phyloP scores from a whole-genome alignment of 1,140 invertebrate species.

The Drosophila sproati region DNA sequence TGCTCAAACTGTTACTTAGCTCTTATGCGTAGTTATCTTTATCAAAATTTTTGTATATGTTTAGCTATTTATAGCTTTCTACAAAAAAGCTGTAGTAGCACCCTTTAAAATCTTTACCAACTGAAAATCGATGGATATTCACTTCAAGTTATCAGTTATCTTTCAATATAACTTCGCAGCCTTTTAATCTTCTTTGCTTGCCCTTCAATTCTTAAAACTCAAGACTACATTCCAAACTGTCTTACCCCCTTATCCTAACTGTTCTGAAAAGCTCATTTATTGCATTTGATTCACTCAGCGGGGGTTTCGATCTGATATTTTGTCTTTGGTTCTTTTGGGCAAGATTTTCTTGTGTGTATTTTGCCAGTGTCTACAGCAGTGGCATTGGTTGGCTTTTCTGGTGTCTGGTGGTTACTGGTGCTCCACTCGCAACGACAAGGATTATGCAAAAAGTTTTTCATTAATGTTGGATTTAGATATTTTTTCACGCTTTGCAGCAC shows the following conservation, averaged over 20 bases:
- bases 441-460: conserved; percentile 83
- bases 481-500: conserved; percentile 72
- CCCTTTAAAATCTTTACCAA: background rate
- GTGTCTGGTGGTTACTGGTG: conserved; percentile 10
- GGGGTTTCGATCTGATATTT: conserved; percentile 15
- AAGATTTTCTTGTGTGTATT: conserved; percentile 67
- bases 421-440: conserved; percentile 50
- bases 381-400: conserved; percentile 58
- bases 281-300: conserved; percentile 64
- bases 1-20: too few species aligned
- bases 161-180: conserved; percentile 62
- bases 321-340: conserved; percentile 28
- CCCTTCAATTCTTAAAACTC: conserved; percentile 56
- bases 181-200: conserved; percentile 73
- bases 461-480: conserved; percentile 83
- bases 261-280: conserved; percentile 32
- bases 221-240: conserved; percentile 31
- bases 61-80: too few species aligned
- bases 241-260: background rate
- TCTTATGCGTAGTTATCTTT: too few species aligned
- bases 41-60: too few species aligned
- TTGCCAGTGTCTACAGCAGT: conserved; percentile 44
- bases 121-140: conserved; percentile 18
- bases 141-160: background rate
- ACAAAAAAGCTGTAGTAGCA: background rate